Conservation (phyloP, 2,888 invertebrate species). For the Crematogaster levior region DNA sequence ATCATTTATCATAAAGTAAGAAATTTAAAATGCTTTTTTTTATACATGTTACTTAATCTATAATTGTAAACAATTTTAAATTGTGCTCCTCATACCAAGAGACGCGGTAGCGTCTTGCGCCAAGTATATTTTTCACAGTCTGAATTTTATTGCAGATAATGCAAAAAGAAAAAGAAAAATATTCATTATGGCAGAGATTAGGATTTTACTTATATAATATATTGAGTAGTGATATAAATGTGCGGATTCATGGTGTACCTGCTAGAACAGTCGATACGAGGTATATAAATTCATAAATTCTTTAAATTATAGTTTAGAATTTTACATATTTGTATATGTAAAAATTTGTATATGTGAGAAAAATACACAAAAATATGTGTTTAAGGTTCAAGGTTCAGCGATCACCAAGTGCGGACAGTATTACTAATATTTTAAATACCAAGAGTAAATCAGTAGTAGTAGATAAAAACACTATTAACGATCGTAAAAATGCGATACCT, state of each 20-base stretch:
- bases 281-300: conserved; percentile 63
- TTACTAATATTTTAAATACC: conserved; percentile 57
- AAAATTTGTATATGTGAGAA: no score
- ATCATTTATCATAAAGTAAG: conserved; percentile 89
- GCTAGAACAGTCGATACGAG: conserved; percentile 80
- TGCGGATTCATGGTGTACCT: conserved; percentile 77
- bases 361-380: not conserved
- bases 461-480: conserved; percentile 60
- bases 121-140: no score
- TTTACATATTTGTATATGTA: not conserved
- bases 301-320: conserved; percentile 23
- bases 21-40: not conserved
- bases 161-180: conserved; percentile 75
- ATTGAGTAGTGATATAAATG: conserved; percentile 73
- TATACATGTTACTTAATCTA: not conserved
- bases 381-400: conserved; percentile 74
- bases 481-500: conserved; percentile 73
- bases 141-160: conserved; percentile 76
- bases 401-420: conserved; percentile 62
- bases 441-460: conserved; percentile 27
- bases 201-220: conserved; percentile 77
- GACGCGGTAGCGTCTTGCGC: no score
- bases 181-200: conserved; percentile 78
- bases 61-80: not conserved
- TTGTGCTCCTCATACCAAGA: not conserved